These are phyloP conservation scores for Megaptera novaeangliae DNA, from an alignment of 2,113 vertebrate genomes.

Conservation along the genomic window DNA sequence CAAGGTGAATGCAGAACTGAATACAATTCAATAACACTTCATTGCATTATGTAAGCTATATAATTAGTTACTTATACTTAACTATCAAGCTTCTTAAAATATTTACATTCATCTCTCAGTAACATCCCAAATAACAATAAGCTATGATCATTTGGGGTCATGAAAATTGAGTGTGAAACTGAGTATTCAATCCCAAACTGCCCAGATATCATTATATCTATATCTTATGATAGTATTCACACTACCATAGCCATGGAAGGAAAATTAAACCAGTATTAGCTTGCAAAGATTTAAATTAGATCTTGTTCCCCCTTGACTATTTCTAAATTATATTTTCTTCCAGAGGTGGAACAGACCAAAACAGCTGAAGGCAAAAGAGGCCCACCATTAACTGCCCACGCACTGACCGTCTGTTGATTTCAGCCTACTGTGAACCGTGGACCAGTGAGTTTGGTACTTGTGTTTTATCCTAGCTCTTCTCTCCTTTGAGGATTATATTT, in stretches of 20 bases:
- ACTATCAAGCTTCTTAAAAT: not conserved
- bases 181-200: not conserved
- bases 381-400: too few relatives aligned
- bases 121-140: not conserved
- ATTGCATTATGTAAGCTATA: not conserved
- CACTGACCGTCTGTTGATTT: not conserved
- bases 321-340: not conserved
- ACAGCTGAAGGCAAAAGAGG: not conserved
- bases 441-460: not conserved
- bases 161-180: not conserved
- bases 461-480: not conserved
- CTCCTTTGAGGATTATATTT: constrained; percentile 27
- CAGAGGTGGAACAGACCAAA: not conserved
- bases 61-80: not conserved
- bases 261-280: not conserved
- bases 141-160: not conserved
- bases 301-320: not conserved
- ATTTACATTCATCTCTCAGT: not conserved
- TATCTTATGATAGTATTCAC: not conserved
- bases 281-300: not conserved
- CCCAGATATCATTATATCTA: not conserved
- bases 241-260: not conserved
- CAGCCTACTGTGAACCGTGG: not conserved
- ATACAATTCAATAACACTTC: not conserved
- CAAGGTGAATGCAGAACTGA: not conserved